phyloP scores from a whole-genome alignment of 2,888 invertebrate species.

The Taphrorychus bicolor region DNA sequence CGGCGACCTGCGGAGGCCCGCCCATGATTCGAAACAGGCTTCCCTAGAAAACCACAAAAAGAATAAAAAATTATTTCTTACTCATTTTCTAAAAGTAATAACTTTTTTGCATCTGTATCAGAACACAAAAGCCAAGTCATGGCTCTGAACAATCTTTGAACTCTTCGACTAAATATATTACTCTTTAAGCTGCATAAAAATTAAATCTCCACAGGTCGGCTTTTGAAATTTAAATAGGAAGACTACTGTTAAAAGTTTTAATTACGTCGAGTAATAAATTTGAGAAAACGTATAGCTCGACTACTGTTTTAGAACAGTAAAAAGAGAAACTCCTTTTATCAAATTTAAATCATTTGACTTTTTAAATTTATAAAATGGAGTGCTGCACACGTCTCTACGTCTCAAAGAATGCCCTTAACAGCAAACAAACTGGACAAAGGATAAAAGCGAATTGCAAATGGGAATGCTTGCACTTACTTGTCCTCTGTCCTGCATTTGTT shows the following conservation, averaged over 20 bases:
- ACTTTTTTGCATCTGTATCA: background rate
- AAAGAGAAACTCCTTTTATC: background rate
- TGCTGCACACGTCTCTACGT: too few species aligned
- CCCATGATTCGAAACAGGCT: constrained; percentile 87
- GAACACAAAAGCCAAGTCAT: background rate
- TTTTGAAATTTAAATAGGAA: background rate
- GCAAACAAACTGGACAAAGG: background rate
- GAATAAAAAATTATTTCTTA: too few species aligned
- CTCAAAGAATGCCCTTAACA: too few species aligned
- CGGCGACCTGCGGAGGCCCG: constrained; percentile 83
- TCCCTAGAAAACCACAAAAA: constrained; percentile 73
- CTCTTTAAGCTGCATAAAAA: background rate
- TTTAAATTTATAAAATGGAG: background rate
- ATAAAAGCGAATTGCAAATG: background rate
- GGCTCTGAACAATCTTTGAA: background rate
- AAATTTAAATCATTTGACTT: too few species aligned
- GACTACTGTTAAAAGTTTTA: background rate
- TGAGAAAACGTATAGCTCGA: background rate
- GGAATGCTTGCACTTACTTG: constrained; percentile 68
- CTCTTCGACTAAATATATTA: background rate
- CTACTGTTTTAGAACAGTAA: background rate
- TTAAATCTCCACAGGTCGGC: background rate
- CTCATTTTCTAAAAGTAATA: too few species aligned
- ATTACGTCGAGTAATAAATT: background rate
- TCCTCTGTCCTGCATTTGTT: constrained; percentile 90